Conservation (phyloP, 2,888 invertebrate genomes). For the Cyrtodaria siliqua region DNA sequence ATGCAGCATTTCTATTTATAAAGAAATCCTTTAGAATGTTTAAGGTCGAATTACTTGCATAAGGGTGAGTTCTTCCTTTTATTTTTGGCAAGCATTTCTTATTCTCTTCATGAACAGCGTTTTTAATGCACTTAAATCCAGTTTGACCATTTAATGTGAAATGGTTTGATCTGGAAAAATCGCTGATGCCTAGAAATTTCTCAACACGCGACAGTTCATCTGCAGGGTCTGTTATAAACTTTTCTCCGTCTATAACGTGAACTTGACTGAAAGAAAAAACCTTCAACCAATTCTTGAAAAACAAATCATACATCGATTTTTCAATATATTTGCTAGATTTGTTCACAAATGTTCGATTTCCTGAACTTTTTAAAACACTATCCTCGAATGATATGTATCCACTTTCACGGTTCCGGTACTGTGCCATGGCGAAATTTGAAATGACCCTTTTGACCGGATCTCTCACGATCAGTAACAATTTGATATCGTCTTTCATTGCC, state of each 20-base stretch:
- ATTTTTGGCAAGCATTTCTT: constrained; percentile 13
- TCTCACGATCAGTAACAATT: constrained; percentile 20
- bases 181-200: constrained; percentile 9
- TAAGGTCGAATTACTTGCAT: neutral
- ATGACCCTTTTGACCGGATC: constrained; percentile 19
- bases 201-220: constrained; percentile 7
- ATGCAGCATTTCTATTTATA: neutral
- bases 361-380: constrained; percentile 3
- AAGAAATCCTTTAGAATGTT: neutral
- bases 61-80: constrained; percentile 25
- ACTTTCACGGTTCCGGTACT: constrained; percentile 21
- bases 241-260: constrained; percentile 16
- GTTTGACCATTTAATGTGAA: constrained; percentile 7
- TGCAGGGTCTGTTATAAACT: constrained; percentile 10
- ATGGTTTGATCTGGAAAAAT: neutral
- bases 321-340: constrained; percentile 11
- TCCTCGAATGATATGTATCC: constrained; percentile 7
- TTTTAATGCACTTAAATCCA: constrained; percentile 25
- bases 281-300: constrained; percentile 10
- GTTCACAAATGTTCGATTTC: neutral
- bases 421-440: constrained; percentile 35
- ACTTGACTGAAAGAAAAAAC: constrained; percentile 18
- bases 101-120: neutral
- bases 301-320: constrained; percentile 21
- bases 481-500: constrained; percentile 4